Conservation (phyloP, 1,140 invertebrate genomes). For the Conus ventricosus region DNA sequence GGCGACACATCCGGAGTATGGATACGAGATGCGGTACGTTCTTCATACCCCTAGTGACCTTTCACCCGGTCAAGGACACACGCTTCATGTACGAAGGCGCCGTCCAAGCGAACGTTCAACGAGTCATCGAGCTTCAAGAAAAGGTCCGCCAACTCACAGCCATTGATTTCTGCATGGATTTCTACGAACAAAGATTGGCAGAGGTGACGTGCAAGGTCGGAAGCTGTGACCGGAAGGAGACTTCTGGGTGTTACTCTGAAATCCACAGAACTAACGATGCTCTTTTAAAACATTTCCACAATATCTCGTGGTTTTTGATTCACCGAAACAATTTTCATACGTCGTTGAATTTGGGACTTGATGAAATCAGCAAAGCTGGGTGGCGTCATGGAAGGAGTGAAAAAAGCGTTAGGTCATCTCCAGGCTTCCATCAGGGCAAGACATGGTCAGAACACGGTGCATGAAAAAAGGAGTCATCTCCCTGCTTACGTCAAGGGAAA, state of each 20-base stretch:
- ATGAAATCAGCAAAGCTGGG: not conserved
- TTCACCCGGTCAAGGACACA: constrained; percentile 29
- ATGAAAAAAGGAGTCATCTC: not conserved
- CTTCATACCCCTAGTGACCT: constrained; percentile 16
- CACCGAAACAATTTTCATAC: not conserved
- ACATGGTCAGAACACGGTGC: no score
- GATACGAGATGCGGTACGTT: not conserved
- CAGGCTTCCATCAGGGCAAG: no score
- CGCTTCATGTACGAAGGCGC: not conserved
- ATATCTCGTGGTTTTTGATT: not conserved
- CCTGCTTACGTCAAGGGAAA: no score
- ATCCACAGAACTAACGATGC: no score
- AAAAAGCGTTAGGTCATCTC: not conserved
- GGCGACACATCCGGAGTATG: constrained; percentile 13
- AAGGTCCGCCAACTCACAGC: not conserved
- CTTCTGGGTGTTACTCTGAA: no score
- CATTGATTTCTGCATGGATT: not conserved
- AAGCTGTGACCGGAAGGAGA: not conserved
- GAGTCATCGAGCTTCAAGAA: not conserved
- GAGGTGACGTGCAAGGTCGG: no score
- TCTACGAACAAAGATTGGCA: not conserved
- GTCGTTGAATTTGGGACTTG: not conserved
- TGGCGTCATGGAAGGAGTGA: not conserved
- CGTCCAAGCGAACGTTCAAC: not conserved
- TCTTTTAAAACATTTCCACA: not conserved